These are phyloP conservation scores for Hydraecia micacea DNA, from an alignment of 2,888 invertebrate species.

Conservation along the genomic window DNA sequence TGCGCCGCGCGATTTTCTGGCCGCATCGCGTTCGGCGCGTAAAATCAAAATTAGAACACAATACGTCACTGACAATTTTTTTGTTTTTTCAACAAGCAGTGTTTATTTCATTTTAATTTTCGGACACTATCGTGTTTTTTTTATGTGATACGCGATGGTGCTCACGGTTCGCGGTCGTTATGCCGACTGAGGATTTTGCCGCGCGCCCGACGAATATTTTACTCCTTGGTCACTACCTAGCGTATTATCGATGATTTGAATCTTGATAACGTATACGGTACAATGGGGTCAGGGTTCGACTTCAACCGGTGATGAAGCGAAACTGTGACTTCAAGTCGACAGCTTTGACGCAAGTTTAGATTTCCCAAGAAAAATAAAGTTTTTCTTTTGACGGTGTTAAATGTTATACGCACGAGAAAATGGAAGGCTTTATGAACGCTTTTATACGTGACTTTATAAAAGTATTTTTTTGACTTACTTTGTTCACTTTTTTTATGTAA, in stretches of 20 bases:
- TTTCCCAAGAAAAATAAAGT: slow-evolving; percentile 35
- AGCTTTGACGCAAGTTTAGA: slow-evolving; percentile 57
- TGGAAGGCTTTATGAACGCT: slow-evolving; percentile 1
- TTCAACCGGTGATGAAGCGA: slow-evolving; percentile 74
- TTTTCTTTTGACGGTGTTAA: slow-evolving; percentile 34
- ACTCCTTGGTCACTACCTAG: slow-evolving; percentile 84
- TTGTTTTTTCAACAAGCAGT: slow-evolving; percentile 71
- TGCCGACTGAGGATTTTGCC: slow-evolving; percentile 83
- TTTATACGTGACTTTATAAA: slow-evolving; percentile 5
- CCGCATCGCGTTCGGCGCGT: slow-evolving; percentile 76
- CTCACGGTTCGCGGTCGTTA: slow-evolving; percentile 79
- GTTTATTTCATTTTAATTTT: slow-evolving; percentile 73
- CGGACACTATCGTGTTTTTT: slow-evolving; percentile 66
- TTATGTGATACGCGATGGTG: slow-evolving; percentile 73
- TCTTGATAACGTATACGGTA: slow-evolving; percentile 83
- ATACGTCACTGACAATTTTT: slow-evolving; percentile 75
- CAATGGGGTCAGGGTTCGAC: slow-evolving; percentile 86
- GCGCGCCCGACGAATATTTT: slow-evolving; percentile 73
- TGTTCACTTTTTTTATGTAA: background rate
- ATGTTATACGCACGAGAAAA: slow-evolving; percentile 9
- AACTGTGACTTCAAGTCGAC: slow-evolving; percentile 62
- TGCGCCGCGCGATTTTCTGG: slow-evolving; percentile 62
- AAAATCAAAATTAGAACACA: slow-evolving; percentile 79
- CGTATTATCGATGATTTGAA: slow-evolving; percentile 86
- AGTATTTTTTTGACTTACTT: background rate